Evolutionary conservation across 2,113 vertebrate genomes (phyloP).

Genomic region (Toxotes chatareus): DNA sequence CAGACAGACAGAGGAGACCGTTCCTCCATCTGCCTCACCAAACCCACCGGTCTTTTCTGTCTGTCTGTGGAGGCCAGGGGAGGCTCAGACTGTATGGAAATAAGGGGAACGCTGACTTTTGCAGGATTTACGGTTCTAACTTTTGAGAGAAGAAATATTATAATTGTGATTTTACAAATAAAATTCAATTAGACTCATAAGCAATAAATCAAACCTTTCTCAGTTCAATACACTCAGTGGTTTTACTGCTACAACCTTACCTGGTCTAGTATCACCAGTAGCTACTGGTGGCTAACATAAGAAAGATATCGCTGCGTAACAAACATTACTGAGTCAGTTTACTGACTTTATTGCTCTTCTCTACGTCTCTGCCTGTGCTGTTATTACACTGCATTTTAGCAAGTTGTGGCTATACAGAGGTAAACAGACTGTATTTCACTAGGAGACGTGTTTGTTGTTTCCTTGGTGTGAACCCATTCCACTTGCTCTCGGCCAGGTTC

Average conservation of each 20-base stretch:
- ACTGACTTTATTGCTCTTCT: no score
- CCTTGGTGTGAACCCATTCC: neutral
- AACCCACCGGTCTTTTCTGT: conserved; percentile 18
- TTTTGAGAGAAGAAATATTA: no score
- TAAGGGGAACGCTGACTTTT: neutral
- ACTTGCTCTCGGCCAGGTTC: neutral
- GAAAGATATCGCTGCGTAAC: no score
- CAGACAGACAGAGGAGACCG: conserved; percentile 58
- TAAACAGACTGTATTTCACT: neutral
- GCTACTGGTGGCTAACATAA: no score
- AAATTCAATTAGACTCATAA: no score
- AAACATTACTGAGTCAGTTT: no score
- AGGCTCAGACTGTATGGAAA: neutral
- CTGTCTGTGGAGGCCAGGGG: neutral
- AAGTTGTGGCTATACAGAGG: neutral
- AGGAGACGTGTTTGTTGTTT: neutral
- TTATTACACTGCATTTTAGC: neutral
- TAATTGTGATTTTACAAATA: no score
- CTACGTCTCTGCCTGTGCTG: no score
- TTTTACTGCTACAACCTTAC: no score
- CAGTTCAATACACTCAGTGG: no score
- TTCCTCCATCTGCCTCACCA: conserved; percentile 48
- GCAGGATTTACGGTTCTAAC: neutral
- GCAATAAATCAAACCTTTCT: no score
- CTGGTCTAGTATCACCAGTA: no score